Evolutionary conservation across 2,888 invertebrate species (phyloP), one percentile per base, ranked within the genome.

Genomic region (Bibio marci): DNA sequence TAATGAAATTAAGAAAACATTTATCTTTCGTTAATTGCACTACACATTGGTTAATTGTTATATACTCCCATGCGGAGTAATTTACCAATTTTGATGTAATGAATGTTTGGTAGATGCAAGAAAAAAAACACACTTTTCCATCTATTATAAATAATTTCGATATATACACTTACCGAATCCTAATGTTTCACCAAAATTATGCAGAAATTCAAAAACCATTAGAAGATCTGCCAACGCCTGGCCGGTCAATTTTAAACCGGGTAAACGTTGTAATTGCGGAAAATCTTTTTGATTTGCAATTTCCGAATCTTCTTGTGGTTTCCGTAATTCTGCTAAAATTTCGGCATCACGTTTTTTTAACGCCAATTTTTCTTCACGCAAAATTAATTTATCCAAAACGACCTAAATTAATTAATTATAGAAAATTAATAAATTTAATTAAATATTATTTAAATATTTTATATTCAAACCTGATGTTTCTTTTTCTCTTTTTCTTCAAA

Each of bases 181-280:
- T 2, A 97, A 68, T 1, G 90, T 88, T 60, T 88, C 87, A 37
- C 88, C 90, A 56, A 97, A 97, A 64, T 92, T 95, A 52, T 92
- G 85, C 47, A 95, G 68, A 58, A 97, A 97, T 65, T 97, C 95
- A 54, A 85, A 83, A n/a, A 90, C 82, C 80, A 95, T 94, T 17
- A 97, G 66, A 32, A 85, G 69, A 60, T 95, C 87, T 1, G 87
- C 82, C 66, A 92, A 87, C 1, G 92, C 91, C 54, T 83, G 78
- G 0, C 90, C 91, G 1, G 83, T 70, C 38, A 97, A 64, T 53
- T 76, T 75, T 40, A 87, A 65, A 2, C 85, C 85, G 0, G 80
- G 75, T 48, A 95, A 76, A 47, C 91, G 69, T 40, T 77, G 73
- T 39, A 85, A 64, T 4, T 71, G 66, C 1, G 85, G 85, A 44